Evolutionary conservation across 2,113 vertebrate genomes (phyloP).

Genomic region (Petrocephalus zakoni): DNA sequence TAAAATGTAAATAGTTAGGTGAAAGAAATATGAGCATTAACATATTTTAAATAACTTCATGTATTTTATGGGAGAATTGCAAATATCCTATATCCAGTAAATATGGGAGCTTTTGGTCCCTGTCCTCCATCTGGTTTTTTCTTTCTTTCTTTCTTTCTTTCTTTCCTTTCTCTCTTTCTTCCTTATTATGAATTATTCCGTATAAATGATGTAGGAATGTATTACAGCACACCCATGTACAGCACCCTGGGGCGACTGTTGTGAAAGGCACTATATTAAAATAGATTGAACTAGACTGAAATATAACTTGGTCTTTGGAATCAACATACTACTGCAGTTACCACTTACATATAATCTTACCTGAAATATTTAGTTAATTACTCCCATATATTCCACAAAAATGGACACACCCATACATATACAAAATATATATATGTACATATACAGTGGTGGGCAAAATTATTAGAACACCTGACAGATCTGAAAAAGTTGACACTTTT

Average conservation of each 20-base stretch:
- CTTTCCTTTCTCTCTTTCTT: neutral
- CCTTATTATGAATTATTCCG: neutral
- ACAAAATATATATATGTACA: too few species aligned
- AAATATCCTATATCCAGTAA: neutral
- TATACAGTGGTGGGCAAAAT: too few species aligned
- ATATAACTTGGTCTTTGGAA: neutral
- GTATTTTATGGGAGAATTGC: neutral
- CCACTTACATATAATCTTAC: neutral
- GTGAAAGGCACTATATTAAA: neutral
- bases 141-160: neutral
- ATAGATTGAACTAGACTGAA: neutral
- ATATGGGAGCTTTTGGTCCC: neutral
- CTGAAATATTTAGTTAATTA: too few species aligned
- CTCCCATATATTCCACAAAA: too few species aligned
- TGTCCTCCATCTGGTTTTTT: neutral
- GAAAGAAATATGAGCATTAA: neutral
- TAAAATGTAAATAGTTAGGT: neutral
- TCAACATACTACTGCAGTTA: neutral
- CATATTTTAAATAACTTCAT: neutral
- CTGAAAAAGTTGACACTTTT: too few species aligned
- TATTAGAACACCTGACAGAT: too few species aligned
- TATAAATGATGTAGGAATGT: neutral
- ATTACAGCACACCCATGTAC: neutral
- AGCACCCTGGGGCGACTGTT: neutral
- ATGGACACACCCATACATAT: too few species aligned